Evolutionary conservation across 2,888 invertebrate species (phyloP).

Genomic region (Fragum whitleyi): DNA sequence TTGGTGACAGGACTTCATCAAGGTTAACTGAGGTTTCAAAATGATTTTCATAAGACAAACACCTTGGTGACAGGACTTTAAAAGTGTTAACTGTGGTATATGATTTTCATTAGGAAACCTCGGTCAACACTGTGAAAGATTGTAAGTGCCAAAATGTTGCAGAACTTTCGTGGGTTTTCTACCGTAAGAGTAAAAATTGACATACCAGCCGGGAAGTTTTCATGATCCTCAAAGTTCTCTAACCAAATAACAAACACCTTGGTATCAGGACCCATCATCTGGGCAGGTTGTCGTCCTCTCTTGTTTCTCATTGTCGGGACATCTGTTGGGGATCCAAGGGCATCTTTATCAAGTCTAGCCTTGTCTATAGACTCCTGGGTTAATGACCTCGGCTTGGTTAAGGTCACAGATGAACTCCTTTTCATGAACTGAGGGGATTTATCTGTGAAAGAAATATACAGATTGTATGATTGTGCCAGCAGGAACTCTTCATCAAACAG

Average conservation of each 20-base stretch:
- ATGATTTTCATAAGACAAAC: too few relatives aligned
- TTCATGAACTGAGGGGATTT: slow-evolving; percentile 69
- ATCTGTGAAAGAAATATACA: slow-evolving; percentile 49
- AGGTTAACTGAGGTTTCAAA: too few relatives aligned
- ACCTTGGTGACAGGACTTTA: slow-evolving; percentile 85
- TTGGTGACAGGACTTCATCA: slow-evolving; percentile 85
- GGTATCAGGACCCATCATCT: slow-evolving; percentile 82
- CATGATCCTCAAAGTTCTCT: slow-evolving; percentile 97
- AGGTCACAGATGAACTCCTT: slow-evolving; percentile 54
- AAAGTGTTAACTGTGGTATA: too few relatives aligned
- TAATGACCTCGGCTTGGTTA: slow-evolving; percentile 80
- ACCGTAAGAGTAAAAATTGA: too few relatives aligned
- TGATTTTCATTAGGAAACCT: too few relatives aligned
- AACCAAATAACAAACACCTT: slow-evolving; percentile 94
- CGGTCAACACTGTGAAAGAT: too few relatives aligned
- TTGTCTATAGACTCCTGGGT: slow-evolving; percentile 79
- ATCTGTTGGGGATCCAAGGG: slow-evolving; percentile 77
- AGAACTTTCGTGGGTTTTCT: too few relatives aligned
- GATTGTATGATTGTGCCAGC: neutral
- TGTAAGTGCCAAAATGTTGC: too few relatives aligned
- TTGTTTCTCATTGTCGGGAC: slow-evolving; percentile 64
- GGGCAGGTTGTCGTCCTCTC: slow-evolving; percentile 74
- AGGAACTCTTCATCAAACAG: too few relatives aligned
- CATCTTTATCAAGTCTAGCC: slow-evolving; percentile 68
- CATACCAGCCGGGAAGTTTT: slow-evolving; percentile 94